phyloP scores from a whole-genome alignment of 1,140 invertebrate genomes.

The Zophobas atratus region DNA sequence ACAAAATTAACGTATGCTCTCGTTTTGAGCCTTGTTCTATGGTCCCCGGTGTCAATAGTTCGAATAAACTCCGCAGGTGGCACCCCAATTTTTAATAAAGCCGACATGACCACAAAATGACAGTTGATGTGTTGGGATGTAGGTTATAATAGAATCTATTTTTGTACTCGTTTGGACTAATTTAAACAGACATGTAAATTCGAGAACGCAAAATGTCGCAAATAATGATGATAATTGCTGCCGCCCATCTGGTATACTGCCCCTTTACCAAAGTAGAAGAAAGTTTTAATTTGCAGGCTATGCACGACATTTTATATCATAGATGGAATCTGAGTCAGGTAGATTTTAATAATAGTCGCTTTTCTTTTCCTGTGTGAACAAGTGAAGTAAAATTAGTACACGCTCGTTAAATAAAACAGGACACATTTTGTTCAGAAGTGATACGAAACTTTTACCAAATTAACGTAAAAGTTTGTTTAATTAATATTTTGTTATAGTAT shows the following conservation, averaged over 20 bases:
- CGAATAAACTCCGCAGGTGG: no score
- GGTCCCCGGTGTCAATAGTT: no score
- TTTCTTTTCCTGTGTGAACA: no score
- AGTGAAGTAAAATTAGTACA: no score
- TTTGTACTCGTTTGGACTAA: constrained; percentile 49
- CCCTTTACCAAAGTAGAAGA: constrained; percentile 99
- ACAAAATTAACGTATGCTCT: no score
- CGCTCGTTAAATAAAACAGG: no score
- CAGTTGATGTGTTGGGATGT: constrained; percentile 37
- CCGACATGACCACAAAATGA: no score
- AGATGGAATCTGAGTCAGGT: constrained; percentile 88
- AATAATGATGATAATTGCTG: constrained; percentile 72
- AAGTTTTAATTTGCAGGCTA: constrained; percentile 98
- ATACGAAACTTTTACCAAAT: neutral
- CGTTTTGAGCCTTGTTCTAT: no score
- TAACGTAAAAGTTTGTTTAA: neutral
- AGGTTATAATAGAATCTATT: constrained; percentile 57
- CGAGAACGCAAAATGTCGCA: constrained; percentile 63
- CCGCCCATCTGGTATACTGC: constrained; percentile 87
- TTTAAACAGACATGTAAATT: constrained; percentile 26
- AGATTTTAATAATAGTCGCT: constrained; percentile 58
- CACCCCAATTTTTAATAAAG: no score
- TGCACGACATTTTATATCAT: constrained; percentile 96
- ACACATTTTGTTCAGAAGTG: no score
- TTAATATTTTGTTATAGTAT: constrained; percentile 80